Evolutionary conservation across 2,113 vertebrate genomes (phyloP), one percentile per base, ranked within the genome.

Genomic region (Chloropsis cyanopogon): DNA sequence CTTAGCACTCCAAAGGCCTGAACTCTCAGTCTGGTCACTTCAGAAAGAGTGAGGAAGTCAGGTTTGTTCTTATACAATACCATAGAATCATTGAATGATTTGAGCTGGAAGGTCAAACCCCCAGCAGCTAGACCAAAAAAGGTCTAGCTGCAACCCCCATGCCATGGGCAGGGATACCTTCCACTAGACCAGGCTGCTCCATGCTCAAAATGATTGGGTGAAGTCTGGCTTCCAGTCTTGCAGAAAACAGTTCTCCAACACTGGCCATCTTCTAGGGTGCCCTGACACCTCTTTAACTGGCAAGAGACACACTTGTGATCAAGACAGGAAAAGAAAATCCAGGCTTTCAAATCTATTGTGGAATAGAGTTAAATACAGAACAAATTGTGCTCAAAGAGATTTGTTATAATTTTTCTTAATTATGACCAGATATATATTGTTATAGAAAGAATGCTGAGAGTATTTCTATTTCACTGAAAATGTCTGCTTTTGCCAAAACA

Each of bases 41-140:
- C 7, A 54, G 39, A 54, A 73, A 52, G 13, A 64, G 21, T 6
- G 15, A 50, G 17, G 15, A 59, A 86, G 21, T 3, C 42, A 86
- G 66, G 3, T 9, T 66, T 46, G 37, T 54, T 63, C 2, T 0
- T 47, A 10, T n/a, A 11, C 4, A 59, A 33, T 8, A 2, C 8
- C 17, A 25, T 6, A 37, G 53, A 64, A 17, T 39, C 23, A 24
- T 4, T 17, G n/a, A 41, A 16, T 9, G 1, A 4, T 54, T 61
- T 22, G 29, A 29, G 14, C 31, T 76, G 41, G 61, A 35, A 54
- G 29, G 3, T 29, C 37, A 37, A 37, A 37, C 37, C 37, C 37
- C 37, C 37, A 9, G 37, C 37, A 37, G 37, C 37, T 37, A 37
- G 37, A 37, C 37, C 37, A 37, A 37, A 37, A 37, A 37, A 37